Evolutionary conservation across 2,888 invertebrate genomes (phyloP), one percentile per base, ranked within the genome.

Genomic region (Tanytarsus gracilentus): DNA sequence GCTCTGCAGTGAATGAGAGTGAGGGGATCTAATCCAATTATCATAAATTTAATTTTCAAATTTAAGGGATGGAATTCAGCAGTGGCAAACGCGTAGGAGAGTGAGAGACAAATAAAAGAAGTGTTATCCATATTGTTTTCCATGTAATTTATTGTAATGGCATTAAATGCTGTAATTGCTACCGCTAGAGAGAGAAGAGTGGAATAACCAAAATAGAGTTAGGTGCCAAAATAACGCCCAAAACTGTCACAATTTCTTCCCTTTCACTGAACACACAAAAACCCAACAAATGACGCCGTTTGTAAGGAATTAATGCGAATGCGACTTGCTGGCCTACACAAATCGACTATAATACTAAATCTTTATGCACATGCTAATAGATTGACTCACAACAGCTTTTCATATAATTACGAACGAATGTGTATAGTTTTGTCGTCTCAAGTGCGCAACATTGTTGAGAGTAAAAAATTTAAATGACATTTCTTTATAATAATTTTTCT

Each of bases 11-110:
- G n/a, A 6, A 16, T 53, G 9, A 11, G n/a, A 51, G 33, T 36
- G 16, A 33, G 36, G 25, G 44, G 40, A 27, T 39, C 25, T 56
- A 56, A 56, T 56, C 55, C 55, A 56, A 56, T 56, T 56, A 56
- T 14, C 55, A 56, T 56, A 56, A 56, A 56, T 56, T 56, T 56
- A 56, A 56, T 56, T 56, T 44, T 40, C 39, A 56, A 56, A 56
- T 36, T 56, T 56, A 40, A 36, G 40, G 55, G 55, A 25, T 18
- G 55, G 16, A 56, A 40, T 27, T 7, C 3, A 44, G 21, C 6
- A 44, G 21, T 7, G 18, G 21, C n/a, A 36, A 14, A n/a, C n/a
- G 4, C 14, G 36, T 53, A 18, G 36, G 23, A 23, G 33, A 33
- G 23, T 11, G 16, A n/a, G 25, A 29, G 36, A 33, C 11, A 36